These are phyloP conservation scores for Abscondita cerata DNA, from an alignment of 2,888 invertebrate species.

Conservation along the genomic window DNA sequence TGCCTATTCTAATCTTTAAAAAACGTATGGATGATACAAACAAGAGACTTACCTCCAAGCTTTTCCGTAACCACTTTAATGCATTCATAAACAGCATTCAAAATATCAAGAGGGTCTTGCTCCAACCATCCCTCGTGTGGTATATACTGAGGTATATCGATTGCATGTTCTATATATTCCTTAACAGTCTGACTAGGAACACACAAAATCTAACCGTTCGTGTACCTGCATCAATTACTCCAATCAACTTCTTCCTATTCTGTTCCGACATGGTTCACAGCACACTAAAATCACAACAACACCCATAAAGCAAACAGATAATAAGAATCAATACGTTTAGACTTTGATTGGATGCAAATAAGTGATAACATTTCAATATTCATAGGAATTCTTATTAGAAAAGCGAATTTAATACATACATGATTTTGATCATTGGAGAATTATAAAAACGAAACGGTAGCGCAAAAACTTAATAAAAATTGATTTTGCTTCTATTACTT, in stretches of 20 bases:
- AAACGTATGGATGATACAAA: too few relatives aligned
- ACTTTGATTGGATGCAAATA: too few relatives aligned
- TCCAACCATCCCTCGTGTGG: slow-evolving; percentile 95
- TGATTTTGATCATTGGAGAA: too few relatives aligned
- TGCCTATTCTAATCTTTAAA: too few relatives aligned
- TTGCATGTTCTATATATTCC: slow-evolving; percentile 80
- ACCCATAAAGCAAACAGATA: neutral
- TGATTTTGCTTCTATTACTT: too few relatives aligned
- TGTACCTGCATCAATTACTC: slow-evolving; percentile 96
- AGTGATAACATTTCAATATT: too few relatives aligned
- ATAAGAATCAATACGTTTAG: too few relatives aligned
- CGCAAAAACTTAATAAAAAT: too few relatives aligned
- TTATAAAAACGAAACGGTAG: too few relatives aligned
- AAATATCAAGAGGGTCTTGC: slow-evolving; percentile 86
- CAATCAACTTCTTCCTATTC: slow-evolving; percentile 66
- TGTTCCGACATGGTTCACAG: slow-evolving; percentile 15
- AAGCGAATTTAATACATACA: too few relatives aligned
- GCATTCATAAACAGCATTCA: slow-evolving; percentile 79
- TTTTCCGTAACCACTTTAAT: slow-evolving; percentile 76
- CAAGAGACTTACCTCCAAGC: slow-evolving; percentile 57
- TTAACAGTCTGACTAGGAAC: slow-evolving; percentile 77
- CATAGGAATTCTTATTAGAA: too few relatives aligned
- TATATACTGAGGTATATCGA: slow-evolving; percentile 79
- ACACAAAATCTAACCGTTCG: slow-evolving; percentile 74
- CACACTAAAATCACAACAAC: neutral